Conservation (phyloP, 2,113 vertebrate species). For the Coryphaenoides rupestris region DNA sequence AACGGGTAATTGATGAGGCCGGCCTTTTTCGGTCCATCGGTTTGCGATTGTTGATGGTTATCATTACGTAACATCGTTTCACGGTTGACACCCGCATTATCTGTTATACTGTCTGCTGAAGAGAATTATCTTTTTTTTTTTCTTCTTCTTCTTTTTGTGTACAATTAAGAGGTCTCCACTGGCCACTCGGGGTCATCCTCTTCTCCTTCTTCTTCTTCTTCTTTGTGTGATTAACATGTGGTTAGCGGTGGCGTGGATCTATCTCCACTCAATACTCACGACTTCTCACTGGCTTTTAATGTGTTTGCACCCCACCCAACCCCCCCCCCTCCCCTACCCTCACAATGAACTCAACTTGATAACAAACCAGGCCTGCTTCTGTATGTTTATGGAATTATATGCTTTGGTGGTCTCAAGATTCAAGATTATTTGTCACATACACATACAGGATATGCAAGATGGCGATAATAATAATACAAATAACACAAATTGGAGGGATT, state of each 20-base stretch:
- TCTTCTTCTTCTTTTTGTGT: too few species aligned
- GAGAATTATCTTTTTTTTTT: too few species aligned
- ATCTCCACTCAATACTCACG: constrained; percentile 46
- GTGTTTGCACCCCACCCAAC: constrained; percentile 45
- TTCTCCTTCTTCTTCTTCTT: too few species aligned
- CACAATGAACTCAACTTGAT: constrained; percentile 57
- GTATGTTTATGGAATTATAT: constrained; percentile 17
- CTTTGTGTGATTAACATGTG: constrained; percentile 55
- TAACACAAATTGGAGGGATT: too few species aligned
- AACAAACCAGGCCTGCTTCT: constrained; percentile 54
- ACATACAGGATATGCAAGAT: too few species aligned
- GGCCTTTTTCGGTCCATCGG: constrained; percentile 62
- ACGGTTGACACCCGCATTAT: constrained; percentile 57
- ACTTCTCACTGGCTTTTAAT: constrained; percentile 49
- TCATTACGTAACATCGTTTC: constrained; percentile 67
- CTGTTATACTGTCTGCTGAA: constrained; percentile 52
- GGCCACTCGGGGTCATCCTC: constrained; percentile 33
- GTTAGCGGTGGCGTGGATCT: constrained; percentile 46
- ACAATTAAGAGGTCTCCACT: constrained; percentile 52
- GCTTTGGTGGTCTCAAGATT: constrained; percentile 41
- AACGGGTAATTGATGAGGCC: constrained; percentile 75
- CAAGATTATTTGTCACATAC: too few species aligned
- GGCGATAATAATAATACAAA: too few species aligned
- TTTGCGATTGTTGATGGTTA: constrained; percentile 65
- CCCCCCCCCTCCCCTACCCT: constrained; percentile 52